Evolutionary conservation across 2,888 invertebrate species (phyloP), one percentile per base, ranked within the genome.

Genomic region (Harmothoe impar): DNA sequence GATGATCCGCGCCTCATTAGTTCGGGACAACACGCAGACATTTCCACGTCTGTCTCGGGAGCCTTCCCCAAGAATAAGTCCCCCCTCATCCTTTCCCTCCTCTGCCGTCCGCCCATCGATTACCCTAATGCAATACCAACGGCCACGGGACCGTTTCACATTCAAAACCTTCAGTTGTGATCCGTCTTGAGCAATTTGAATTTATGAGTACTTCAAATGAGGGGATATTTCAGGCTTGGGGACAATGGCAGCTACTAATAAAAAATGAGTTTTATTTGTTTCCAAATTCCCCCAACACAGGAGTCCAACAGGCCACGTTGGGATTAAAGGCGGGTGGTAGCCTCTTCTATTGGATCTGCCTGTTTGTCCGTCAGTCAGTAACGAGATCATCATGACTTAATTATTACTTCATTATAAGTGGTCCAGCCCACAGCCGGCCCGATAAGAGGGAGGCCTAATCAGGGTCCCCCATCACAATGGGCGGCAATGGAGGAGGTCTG

Each of bases 391-490:
- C 10, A 51, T 23, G 29, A 84, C 84, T 84, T 84, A 51, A 84
- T 84, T 84, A 84, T 84, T 84, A 43, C n/a, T 84, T 43, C 51
- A 51, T 84, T 84, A 43, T 25, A 51, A 51, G 35, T 33, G 25
- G 35, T 23, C 35, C 43, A 15, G 84, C 51, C 43, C 84, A 84
- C 20, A 43, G 84, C 43, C 29, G n/a, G 51, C 43, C 25, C 33
- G n/a, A 35, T 35, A 20, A n/a, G 84, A 51, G 12, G 33, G 3
- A 43, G 20, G 43, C 84, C 51, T 84, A 84, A 84, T 84, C 84
- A 84, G 43, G 43, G 33, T n/a, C 33, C 5, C 3, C 35, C 43
- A 51, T 20, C 17, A 84, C 84, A 84, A 84, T 84, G 29, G 0
- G 72, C 17, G 72, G 29, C 72, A 29, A 72, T 72, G 25, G 29